Percentiles rank a stretch among this genome's conserved stretches.
phyloP scores from a whole-genome alignment of 2,113 vertebrate species.

The Sigmodon hispidus region DNA sequence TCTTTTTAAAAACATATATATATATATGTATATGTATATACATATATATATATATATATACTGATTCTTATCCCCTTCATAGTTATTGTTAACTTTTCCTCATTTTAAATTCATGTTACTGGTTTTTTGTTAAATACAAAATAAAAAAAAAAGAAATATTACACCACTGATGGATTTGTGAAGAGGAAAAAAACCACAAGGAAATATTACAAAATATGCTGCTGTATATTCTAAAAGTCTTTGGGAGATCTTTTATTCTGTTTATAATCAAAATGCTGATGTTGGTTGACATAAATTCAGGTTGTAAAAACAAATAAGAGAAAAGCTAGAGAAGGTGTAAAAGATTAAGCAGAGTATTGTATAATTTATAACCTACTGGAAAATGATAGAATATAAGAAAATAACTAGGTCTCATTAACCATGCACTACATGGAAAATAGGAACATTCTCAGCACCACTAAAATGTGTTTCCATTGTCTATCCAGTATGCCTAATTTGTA shows the following conservation, averaged over 20 bases:
- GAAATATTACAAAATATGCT: slow-evolving; percentile 73
- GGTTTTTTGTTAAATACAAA: too few relatives aligned
- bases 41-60: too few relatives aligned
- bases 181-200: slow-evolving; percentile 61
- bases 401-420: slow-evolving; percentile 49
- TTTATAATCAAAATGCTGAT: slow-evolving; percentile 75
- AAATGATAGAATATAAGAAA: slow-evolving; percentile 63
- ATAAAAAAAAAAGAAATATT: slow-evolving; percentile 76
- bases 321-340: slow-evolving; percentile 62
- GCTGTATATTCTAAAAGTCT: slow-evolving; percentile 52
- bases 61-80: too few relatives aligned
- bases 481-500: slow-evolving; percentile 6
- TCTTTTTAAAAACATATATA: neutral
- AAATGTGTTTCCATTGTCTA: slow-evolving; percentile 47
- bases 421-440: slow-evolving; percentile 31
- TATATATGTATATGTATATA: too few relatives aligned
- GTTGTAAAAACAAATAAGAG: slow-evolving; percentile 67
- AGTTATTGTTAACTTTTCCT: too few relatives aligned
- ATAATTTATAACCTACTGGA: slow-evolving; percentile 60
- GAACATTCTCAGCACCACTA: neutral
- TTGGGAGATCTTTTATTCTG: slow-evolving; percentile 64
- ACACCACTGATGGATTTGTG: slow-evolving; percentile 68
- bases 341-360: slow-evolving; percentile 59
- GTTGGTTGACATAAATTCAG: slow-evolving; percentile 64
- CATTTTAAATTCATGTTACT: too few relatives aligned